A percentile compares a stretch with the other conserved stretches of the same genome.
Evolutionary conservation across 37 sponge, comb jelly and placozoan genomes (phyloP).

Genomic region (Cliona cf. orientalis): DNA sequence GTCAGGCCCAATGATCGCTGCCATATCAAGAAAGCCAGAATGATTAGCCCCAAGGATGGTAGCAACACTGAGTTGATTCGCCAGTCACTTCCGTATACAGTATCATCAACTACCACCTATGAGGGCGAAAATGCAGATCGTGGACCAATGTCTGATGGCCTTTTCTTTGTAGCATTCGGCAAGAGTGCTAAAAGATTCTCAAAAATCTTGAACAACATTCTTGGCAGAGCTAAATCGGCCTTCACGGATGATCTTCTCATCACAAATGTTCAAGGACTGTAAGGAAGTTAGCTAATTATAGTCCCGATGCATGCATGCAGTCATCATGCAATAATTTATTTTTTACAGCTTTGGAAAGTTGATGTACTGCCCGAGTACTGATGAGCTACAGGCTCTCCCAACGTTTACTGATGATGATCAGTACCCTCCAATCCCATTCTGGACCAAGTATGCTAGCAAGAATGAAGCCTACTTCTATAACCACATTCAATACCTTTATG

Average conservation of each 20-base stretch:
- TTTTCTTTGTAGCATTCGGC: constrained; percentile 65
- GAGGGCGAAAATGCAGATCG: neutral
- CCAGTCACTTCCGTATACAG: constrained; percentile 32
- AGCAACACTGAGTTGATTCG: constrained; percentile 55
- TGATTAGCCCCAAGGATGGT: constrained; percentile 39
- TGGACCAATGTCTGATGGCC: constrained; percentile 31
- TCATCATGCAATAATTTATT: neutral
- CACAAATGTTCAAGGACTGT: constrained; percentile 32
- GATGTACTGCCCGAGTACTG: constrained; percentile 37
- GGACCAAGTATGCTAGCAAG: constrained; percentile 35
- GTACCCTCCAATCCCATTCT: constrained; percentile 53
- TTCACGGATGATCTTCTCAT: constrained; percentile 37
- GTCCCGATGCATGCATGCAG: neutral
- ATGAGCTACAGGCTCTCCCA: constrained; percentile 22
- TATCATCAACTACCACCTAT: neutral
- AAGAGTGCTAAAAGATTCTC: constrained; percentile 33
- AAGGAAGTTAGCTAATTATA: neutral
- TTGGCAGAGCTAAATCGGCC: constrained; percentile 7
- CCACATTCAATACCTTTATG: constrained; percentile 60
- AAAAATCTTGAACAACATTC: constrained; percentile 26
- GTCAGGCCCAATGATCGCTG: constrained; percentile 28
- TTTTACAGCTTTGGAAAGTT: constrained; percentile 22
- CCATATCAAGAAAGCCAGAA: constrained; percentile 54
- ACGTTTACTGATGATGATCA: neutral
- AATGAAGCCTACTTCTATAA: constrained; percentile 56